Conservation (phyloP, 2,113 vertebrate species). For the Anoplopoma fimbria region DNA sequence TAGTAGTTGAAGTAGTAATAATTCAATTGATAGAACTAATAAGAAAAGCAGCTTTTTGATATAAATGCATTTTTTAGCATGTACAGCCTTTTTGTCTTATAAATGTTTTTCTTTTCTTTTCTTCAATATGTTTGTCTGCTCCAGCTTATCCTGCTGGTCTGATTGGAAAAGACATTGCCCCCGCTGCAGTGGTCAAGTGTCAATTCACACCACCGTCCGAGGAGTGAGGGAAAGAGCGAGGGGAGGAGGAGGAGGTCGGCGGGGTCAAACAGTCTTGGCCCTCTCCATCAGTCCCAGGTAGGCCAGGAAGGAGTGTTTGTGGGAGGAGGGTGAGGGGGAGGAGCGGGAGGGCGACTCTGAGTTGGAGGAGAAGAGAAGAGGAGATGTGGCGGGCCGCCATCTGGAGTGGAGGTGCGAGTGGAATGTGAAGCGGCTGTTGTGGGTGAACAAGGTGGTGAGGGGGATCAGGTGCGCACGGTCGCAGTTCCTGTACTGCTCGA, state of each 20-base stretch:
- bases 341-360: slow-evolving; percentile 72
- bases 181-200: slow-evolving; percentile 82
- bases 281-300: slow-evolving; percentile 96
- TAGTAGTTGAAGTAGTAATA: slow-evolving; percentile 80
- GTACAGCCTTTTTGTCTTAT: slow-evolving; percentile 89
- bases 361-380: slow-evolving; percentile 82
- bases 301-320: slow-evolving; percentile 99
- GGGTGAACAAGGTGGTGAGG: slow-evolving; percentile 95
- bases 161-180: slow-evolving; percentile 79
- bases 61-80: slow-evolving; percentile 93
- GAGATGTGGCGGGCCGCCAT: slow-evolving; percentile 80
- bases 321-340: slow-evolving; percentile 86
- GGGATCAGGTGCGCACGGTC: slow-evolving; percentile 96
- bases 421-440: slow-evolving; percentile 92
- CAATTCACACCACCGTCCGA: slow-evolving; percentile 67
- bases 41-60: slow-evolving; percentile 96
- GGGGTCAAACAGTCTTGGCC: slow-evolving; percentile 93
- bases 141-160: slow-evolving; percentile 83
- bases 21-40: slow-evolving; percentile 83
- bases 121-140: slow-evolving; percentile 75
- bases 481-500: slow-evolving; percentile 94
- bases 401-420: slow-evolving; percentile 82
- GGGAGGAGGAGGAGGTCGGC: slow-evolving; percentile 23
- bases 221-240: slow-evolving; percentile 45
- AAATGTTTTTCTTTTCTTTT: slow-evolving; percentile 76